Evolutionary conservation across 2,797 vertebrate genomes (phyloP).

Genomic region (Tinamus major): DNA sequence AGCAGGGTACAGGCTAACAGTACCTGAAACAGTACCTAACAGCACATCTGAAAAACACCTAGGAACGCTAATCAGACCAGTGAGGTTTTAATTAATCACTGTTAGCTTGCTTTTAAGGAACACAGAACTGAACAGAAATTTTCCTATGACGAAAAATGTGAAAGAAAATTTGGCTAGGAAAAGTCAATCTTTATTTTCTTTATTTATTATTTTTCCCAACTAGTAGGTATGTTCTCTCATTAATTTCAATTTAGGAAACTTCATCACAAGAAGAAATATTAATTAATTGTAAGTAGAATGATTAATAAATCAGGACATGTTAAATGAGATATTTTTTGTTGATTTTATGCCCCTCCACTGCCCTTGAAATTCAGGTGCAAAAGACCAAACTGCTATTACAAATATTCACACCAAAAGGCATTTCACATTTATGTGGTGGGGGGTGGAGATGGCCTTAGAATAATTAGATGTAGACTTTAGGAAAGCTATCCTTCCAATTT

Average conservation of each 20-base stretch:
- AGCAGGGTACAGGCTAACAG: too few species aligned
- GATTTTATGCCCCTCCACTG: neutral
- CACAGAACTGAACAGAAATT: too few species aligned
- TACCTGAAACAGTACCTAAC: too few species aligned
- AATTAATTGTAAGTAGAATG: too few species aligned
- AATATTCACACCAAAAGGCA: too few species aligned
- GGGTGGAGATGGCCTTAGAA: accelerated
- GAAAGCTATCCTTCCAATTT: neutral
- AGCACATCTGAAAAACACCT: neutral
- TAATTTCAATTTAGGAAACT: neutral
- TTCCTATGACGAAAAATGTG: neutral
- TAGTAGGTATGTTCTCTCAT: neutral
- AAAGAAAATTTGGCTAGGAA: neutral
- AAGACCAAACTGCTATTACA: too few species aligned
- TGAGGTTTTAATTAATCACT: neutral
- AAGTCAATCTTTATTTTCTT: neutral
- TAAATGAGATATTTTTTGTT: neutral
- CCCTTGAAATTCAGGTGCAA: too few species aligned
- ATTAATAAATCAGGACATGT: too few species aligned
- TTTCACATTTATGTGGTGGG: neutral
- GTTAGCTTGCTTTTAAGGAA: neutral
- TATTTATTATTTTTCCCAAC: too few species aligned
- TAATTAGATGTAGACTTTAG: neutral
- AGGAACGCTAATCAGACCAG: neutral
- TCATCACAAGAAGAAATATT: too few species aligned